These are phyloP conservation scores for Gnatocerus cornutus DNA, from an alignment of 2,888 invertebrate genomes.

Conservation along the genomic window DNA sequence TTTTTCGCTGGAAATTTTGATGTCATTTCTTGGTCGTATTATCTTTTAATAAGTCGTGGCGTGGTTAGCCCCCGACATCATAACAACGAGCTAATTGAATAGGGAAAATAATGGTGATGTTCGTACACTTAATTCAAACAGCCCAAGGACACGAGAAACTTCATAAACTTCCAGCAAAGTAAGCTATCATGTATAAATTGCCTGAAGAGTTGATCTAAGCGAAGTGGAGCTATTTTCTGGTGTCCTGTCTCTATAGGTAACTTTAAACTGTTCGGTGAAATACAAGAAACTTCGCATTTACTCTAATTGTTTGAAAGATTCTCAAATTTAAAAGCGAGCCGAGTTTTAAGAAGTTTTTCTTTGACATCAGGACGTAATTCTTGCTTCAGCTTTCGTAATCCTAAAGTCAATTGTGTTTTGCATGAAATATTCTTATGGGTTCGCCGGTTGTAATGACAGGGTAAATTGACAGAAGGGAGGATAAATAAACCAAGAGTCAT, in stretches of 20 bases:
- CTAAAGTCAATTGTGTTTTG: conserved; percentile 31
- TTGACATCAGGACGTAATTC: conserved; percentile 6
- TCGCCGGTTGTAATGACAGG: conserved; percentile 43
- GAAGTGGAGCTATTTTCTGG: conserved; percentile 15
- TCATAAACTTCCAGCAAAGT: conserved; percentile 44
- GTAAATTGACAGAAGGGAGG: conserved; percentile 53
- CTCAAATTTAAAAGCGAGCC: conserved; percentile 14
- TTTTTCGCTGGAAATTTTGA: conserved; percentile 1
- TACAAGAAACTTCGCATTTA: conserved; percentile 12
- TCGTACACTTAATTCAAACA: conserved; percentile 41
- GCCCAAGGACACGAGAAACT: conserved; percentile 43
- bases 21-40: conserved; percentile 18
- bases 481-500: conserved; percentile 56
- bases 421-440: conserved; percentile 39
- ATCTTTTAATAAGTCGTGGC: conserved; percentile 30
- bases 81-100: conserved; percentile 41
- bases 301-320: conserved; percentile 17
- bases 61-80: conserved; percentile 23
- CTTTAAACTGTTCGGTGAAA: conserved; percentile 3
- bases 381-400: conserved; percentile 9
- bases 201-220: conserved; percentile 40
- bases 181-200: conserved; percentile 45
- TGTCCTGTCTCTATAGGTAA: conserved; percentile 17
- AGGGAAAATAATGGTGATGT: conserved; percentile 41
- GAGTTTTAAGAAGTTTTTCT: conserved; percentile 6